Base-by-base conservation (phyloP, 2,113 vertebrate species). In the Ophiodon elongatus region DNA sequence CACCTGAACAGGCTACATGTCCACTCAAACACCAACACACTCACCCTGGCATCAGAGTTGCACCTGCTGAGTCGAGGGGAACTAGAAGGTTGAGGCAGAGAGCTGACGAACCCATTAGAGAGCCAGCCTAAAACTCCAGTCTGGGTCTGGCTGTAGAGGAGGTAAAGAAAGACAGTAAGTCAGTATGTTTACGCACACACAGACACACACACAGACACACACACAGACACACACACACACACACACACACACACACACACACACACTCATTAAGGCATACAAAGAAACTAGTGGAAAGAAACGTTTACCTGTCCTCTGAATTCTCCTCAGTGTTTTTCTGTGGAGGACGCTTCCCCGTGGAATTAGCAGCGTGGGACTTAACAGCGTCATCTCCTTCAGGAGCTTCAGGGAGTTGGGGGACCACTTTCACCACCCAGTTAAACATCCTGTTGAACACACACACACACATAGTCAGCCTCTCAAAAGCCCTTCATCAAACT, bases 121-220 rank as follows among this genome's bases (percentile, higher is more conserved):
- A 96, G 62, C 96, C 96, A 96, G 69, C 91, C 94, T 33, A 96
- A 70, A 9, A 96, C 89, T 19, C 95, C 94, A 52, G 69, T 54
- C 80, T 92, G 94, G n/a, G 14, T 57, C 84, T 93, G 94, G 43
- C 91, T 93, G 86, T 2, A 62, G 60, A 33, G 70, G 41, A 83
- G 0, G 52, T 21, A 19, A 37, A 56, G 1, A 17, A 37, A 76
- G 41, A 45, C 13, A 8, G 19, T 1, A n/a, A 50, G 41, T 79
- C 54, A 78, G 15, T 25, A 23, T 1, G 1, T 0, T 2, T 0
- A 33, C 27, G 62, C 10, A 64, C 2, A 63, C 23, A 63, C 8
- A 25, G 3, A 67, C 23, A 63, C 27, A 66, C 9, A 59, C 3
- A 63, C 23, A 56, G 6, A 54, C n/a, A 29, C 31, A 68, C 8